phyloP scores from a whole-genome alignment of 2,113 vertebrate genomes.

The Coptodon bakossiorum region DNA sequence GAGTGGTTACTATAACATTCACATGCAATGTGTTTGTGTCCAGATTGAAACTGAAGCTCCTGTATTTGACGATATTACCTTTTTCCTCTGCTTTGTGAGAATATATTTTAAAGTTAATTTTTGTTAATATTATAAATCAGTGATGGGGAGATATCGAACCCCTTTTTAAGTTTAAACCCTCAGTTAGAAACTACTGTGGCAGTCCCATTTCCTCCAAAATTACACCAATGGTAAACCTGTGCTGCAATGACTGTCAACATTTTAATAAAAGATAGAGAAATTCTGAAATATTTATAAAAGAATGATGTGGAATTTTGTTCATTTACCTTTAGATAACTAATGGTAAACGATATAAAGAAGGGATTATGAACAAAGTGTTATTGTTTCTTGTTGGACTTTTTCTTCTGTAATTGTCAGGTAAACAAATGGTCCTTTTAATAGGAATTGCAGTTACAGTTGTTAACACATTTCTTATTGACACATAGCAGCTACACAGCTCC shows the following conservation, averaged over 20 bases:
- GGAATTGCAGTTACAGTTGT: background rate
- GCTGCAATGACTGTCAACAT: background rate
- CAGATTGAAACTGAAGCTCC: background rate
- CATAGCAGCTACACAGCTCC: background rate
- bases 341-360: background rate
- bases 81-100: background rate
- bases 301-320: background rate
- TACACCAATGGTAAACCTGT: background rate
- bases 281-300: background rate
- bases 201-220: background rate
- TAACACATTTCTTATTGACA: background rate
- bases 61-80: background rate
- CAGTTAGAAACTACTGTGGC: background rate
- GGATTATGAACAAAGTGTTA: background rate
- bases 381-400: background rate
- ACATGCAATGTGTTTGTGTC: background rate
- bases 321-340: background rate
- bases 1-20: background rate
- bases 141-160: background rate
- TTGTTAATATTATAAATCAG: background rate
- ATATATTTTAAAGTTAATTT: background rate
- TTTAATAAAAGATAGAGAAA: background rate
- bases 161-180: background rate
- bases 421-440: background rate
- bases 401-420: constrained; percentile 1